Base-by-base conservation (phyloP, 2,797 vertebrate species). In the Podarcis siculus region DNA sequence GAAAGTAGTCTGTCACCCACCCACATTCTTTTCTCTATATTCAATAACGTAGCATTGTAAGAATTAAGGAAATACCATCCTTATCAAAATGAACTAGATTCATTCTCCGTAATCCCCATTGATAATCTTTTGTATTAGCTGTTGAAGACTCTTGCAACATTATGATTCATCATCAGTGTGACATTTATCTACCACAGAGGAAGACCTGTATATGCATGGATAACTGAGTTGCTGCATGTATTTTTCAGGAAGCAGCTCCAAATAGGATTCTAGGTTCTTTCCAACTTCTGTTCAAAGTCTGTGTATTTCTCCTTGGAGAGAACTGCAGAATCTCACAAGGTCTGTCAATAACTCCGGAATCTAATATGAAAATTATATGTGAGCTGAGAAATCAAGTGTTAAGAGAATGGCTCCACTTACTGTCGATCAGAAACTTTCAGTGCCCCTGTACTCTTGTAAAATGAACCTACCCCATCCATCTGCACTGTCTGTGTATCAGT, bases 131-230 rank as follows among this genome's bases (percentile, higher is more conserved):
- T 30, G 39, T 39, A 64, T 80, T 0, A 35, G 25, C 15, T 73
- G 25, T 6, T 30, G 5, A 77, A 84, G 87, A 83, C 30, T 73
- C n/a, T 27, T 21, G 13, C 1, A 86, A 2, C 3, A 39, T 39
- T 87, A 86, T 71, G 0, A 32, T 8, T 21, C 0, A 0, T 69
- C 92, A 89, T 71, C 55, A 32, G 5, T 1, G 35, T 73, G 76
- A 86, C 32, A 27, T 81, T 91, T 61, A n/a, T 93, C 8, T 30
- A n/a, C 35, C 23, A 67, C 61, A 39, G 13, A 82, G 3, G 23
- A 82, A 66, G 61, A 66, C 42, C 19, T 37, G 35, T 25, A 80
- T 19, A 81, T 30, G 32, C 13, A 39, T 37, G 42, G 13, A 13
- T 71, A 15, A 81, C 27, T 73, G 39, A 79, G 79, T 83, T 80